Evolutionary conservation across 2,113 vertebrate genomes (phyloP).

Genomic region (Carettochelys insculpta): DNA sequence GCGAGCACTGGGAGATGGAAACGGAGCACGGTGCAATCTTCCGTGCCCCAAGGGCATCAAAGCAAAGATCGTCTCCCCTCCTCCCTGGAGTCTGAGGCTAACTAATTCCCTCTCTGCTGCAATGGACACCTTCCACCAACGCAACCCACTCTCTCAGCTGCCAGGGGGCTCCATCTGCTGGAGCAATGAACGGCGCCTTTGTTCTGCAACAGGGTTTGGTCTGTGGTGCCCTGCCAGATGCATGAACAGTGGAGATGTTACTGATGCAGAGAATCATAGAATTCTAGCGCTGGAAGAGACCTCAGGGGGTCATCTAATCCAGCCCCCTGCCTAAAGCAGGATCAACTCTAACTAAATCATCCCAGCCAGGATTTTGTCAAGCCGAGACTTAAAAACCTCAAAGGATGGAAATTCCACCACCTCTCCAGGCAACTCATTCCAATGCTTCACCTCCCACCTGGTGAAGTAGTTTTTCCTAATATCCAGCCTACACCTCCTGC

Average conservation of each 20-base stretch:
- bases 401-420: too few relatives aligned
- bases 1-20: neutral
- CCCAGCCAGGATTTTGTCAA: too few relatives aligned
- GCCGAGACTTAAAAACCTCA: too few relatives aligned
- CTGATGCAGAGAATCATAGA: too few relatives aligned
- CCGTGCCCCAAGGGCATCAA: neutral
- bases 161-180: neutral
- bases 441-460: too few relatives aligned
- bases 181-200: fast-evolving
- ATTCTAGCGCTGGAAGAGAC: too few relatives aligned
- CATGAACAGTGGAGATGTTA: neutral
- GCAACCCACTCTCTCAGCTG: fast-evolving
- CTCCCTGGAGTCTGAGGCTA: neutral
- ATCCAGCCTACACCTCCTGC: too few relatives aligned
- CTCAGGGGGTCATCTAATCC: too few relatives aligned
- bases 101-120: neutral
- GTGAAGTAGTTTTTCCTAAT: too few relatives aligned
- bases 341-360: too few relatives aligned
- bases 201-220: neutral
- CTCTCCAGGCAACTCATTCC: too few relatives aligned
- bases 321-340: too few relatives aligned
- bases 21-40: neutral
- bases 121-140: neutral
- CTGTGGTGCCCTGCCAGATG: neutral
- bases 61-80: fast-evolving